phyloP scores from a whole-genome alignment of 2,113 vertebrate genomes.

The Electrona antarctica region DNA sequence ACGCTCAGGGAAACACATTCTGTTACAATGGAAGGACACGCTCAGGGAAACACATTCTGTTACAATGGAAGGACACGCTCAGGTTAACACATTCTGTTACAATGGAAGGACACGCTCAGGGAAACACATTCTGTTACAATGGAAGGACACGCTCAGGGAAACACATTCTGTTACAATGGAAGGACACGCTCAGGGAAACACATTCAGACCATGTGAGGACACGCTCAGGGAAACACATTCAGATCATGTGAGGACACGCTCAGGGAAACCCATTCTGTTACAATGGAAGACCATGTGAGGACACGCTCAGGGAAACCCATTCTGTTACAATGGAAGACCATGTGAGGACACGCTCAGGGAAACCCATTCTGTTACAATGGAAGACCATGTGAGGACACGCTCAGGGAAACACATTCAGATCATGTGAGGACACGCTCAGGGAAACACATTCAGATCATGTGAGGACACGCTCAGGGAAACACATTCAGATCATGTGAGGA shows the following conservation, averaged over 20 bases:
- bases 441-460: not conserved
- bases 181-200: too few relatives aligned
- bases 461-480: too few relatives aligned
- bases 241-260: too few relatives aligned
- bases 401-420: not conserved
- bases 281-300: too few relatives aligned
- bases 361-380: not conserved
- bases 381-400: too few relatives aligned
- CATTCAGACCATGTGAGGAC: too few relatives aligned
- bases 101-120: too few relatives aligned
- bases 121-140: too few relatives aligned
- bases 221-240: not conserved
- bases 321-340: not conserved
- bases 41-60: not conserved
- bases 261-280: not conserved
- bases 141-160: not conserved
- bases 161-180: not conserved
- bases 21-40: not conserved
- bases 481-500: not conserved
- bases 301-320: not conserved
- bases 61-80: too few relatives aligned
- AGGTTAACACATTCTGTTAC: too few relatives aligned
- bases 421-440: too few relatives aligned
- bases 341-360: too few relatives aligned
- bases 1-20: not conserved